These are phyloP conservation scores for Scatophagus argus DNA, from an alignment of 2,113 vertebrate species.

Conservation along the genomic window DNA sequence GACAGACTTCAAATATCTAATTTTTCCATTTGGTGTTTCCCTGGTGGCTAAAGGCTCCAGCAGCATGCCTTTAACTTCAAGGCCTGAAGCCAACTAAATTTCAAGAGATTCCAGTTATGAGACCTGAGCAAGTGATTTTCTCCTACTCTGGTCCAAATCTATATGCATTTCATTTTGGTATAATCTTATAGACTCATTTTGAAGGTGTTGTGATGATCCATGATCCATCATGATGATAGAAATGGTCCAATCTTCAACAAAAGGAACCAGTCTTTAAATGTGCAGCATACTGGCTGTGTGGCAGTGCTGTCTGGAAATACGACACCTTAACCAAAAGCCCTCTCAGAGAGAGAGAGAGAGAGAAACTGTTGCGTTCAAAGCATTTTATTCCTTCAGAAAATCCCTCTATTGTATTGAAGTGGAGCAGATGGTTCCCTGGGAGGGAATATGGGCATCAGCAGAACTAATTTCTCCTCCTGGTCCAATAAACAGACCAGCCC, in stretches of 20 bases:
- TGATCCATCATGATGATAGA: too few relatives aligned
- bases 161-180: neutral
- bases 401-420: conserved; percentile 97
- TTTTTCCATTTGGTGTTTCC: neutral
- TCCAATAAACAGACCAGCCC: conserved; percentile 88
- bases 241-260: conserved; percentile 52
- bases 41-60: neutral
- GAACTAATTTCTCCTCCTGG: conserved; percentile 98
- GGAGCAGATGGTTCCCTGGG: conserved; percentile 96
- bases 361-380: conserved; percentile 85
- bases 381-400: conserved; percentile 90
- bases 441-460: conserved; percentile 95
- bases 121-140: neutral
- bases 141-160: neutral
- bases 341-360: conserved; percentile 66
- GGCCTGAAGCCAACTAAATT: neutral
- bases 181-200: conserved; percentile 24
- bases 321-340: conserved; percentile 88
- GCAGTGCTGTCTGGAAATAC: conserved; percentile 75
- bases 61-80: neutral
- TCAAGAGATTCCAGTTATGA: neutral
- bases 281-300: conserved; percentile 53
- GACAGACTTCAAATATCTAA: neutral
- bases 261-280: conserved; percentile 65
- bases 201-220: conserved; percentile 43